Conservation (phyloP, 1,140 invertebrate species). For the Arion vulgaris region DNA sequence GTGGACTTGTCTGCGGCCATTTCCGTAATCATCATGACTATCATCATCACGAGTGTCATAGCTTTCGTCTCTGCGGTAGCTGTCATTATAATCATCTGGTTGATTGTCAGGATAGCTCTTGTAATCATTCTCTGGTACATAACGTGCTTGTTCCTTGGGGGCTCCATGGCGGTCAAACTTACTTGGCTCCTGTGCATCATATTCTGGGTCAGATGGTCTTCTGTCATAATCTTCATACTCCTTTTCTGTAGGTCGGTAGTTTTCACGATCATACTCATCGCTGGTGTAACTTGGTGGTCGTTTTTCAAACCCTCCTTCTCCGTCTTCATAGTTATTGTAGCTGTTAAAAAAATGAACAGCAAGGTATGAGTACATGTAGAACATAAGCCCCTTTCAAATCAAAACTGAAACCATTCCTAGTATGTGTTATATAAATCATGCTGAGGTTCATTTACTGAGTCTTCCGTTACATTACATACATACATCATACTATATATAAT, state of each 20-base stretch:
- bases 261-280: slow-evolving; percentile 12
- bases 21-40: slow-evolving; percentile 31
- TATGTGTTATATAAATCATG: no score
- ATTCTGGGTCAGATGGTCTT: slow-evolving; percentile 5
- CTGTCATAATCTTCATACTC: slow-evolving; percentile 27
- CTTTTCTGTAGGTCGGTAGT: not conserved
- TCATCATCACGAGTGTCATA: slow-evolving; percentile 41
- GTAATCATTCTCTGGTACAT: slow-evolving; percentile 36
- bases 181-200: not conserved
- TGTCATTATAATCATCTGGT: slow-evolving; percentile 39
- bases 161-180: not conserved
- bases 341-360: slow-evolving; percentile 1
- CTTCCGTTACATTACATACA: no score
- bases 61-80: slow-evolving; percentile 32
- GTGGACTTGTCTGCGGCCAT: slow-evolving; percentile 26
- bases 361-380: no score
- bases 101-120: slow-evolving; percentile 40
- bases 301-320: slow-evolving; percentile 23
- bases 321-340: slow-evolving; percentile 29
- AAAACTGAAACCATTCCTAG: no score
- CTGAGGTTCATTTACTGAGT: no score
- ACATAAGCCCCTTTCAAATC: no score
- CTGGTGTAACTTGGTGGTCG: slow-evolving; percentile 22
- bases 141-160: not conserved
- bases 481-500: no score